A percentile compares a stretch with the other conserved stretches of the same genome.
phyloP scores from a whole-genome alignment of 2,888 invertebrate genomes.

The Altica lythri region DNA sequence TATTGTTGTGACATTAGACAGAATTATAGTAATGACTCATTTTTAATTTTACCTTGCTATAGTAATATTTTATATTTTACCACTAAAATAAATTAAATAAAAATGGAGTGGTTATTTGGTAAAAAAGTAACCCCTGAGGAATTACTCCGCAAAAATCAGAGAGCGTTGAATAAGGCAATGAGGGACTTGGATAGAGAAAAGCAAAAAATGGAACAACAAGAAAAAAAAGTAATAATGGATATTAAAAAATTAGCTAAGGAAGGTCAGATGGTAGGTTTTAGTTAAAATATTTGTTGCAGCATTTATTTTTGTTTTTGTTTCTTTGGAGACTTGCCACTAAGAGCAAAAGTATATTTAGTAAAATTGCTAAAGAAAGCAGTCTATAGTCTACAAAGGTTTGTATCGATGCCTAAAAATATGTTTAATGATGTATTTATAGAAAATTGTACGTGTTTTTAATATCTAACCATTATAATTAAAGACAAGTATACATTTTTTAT shows the following conservation, averaged over 20 bases:
- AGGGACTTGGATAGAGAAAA: constrained; percentile 92
- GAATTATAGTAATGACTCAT: constrained; percentile 15
- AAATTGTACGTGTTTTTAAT: too few species aligned
- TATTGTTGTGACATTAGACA: not conserved
- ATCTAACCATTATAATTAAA: too few species aligned
- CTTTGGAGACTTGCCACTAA: too few species aligned
- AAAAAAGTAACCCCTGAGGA: constrained; percentile 96
- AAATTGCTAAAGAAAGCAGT: too few species aligned
- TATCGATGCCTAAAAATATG: too few species aligned
- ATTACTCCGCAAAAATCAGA: constrained; percentile 97
- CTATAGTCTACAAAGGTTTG: too few species aligned
- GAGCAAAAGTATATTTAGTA: too few species aligned
- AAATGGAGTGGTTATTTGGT: constrained; percentile 95
- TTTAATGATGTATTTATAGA: too few species aligned
- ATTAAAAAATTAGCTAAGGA: constrained; percentile 99
- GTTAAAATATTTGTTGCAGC: not conserved
- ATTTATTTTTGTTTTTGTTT: too few species aligned
- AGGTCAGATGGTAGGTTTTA: constrained; percentile 86
- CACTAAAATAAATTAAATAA: constrained; percentile 30
- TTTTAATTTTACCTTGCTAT: constrained; percentile 10
- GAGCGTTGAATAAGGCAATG: constrained; percentile 97
- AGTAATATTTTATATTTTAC: not conserved
- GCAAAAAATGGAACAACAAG: constrained; percentile 96
- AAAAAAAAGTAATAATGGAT: constrained; percentile 97
- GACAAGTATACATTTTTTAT: too few species aligned